Percentiles rank a stretch among this genome's conserved stretches.
Conservation (phyloP, 2,888 invertebrate genomes). For the Coenonympha arcania region DNA sequence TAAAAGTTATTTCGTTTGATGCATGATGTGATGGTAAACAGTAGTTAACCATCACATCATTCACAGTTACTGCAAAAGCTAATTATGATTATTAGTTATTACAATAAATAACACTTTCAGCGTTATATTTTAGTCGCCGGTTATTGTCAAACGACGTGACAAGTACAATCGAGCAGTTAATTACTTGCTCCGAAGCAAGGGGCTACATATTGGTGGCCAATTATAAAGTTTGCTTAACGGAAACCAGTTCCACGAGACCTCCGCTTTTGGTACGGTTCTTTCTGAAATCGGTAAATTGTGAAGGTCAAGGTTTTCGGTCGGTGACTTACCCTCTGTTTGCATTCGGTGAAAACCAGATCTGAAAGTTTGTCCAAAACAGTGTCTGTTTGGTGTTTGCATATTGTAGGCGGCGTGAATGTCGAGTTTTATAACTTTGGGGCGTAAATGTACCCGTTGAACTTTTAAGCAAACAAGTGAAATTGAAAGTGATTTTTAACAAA, state of each 20-base stretch:
- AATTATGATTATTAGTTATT: not conserved
- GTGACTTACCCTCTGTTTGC: conserved; percentile 46
- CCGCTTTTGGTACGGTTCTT: conserved; percentile 13
- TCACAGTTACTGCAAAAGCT: not conserved
- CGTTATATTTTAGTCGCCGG: conserved; percentile 22
- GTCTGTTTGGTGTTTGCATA: conserved; percentile 41
- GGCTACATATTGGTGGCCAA: conserved; percentile 60
- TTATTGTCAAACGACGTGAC: conserved; percentile 35
- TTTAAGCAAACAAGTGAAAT: not conserved
- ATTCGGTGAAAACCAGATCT: conserved; percentile 58
- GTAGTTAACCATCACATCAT: no score
- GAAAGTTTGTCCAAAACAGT: conserved; percentile 59
- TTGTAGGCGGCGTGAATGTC: conserved; percentile 40
- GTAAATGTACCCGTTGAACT: not conserved
- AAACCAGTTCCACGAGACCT: conserved; percentile 39
- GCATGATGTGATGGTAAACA: no score
- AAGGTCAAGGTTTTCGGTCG: conserved; percentile 13
- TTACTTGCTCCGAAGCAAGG: conserved; percentile 49
- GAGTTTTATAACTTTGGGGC: conserved; percentile 37
- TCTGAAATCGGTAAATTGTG: not conserved
- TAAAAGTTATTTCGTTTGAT: no score
- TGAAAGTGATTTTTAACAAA: no score
- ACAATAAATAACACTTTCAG: conserved; percentile 1
- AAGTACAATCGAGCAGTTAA: conserved; percentile 55
- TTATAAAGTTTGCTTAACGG: conserved; percentile 62